Base-by-base conservation (phyloP, 2,888 invertebrate genomes). In the Athrips mouffetella region DNA sequence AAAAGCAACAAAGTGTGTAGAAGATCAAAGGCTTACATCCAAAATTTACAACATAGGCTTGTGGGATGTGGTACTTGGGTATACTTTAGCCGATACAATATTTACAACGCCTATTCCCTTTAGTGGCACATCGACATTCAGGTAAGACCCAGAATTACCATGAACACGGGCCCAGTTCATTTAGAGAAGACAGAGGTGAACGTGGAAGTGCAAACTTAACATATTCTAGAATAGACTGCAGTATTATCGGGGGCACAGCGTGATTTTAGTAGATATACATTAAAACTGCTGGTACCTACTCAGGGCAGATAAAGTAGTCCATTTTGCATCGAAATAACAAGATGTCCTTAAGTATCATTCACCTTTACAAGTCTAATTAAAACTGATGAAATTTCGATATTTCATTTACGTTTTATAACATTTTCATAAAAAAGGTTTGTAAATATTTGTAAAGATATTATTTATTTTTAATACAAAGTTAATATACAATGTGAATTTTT, bases 141-240 rank as follows among this genome's bases (percentile, higher is more conserved):
- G 76, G 80, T 76, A 71, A 73, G 74, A 64, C 67, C 67, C 69
- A 65, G 75, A 76, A 84, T 83, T 84, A 81, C 76, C 81, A 81
- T 82, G 80, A 78, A 80, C 79, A 80, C 57, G 70, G 71, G 62
- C 69, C 69, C 66, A 72, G 75, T 78, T 81, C 76, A 74, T 80
- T 80, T 76, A 67, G 68, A 70, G 60, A 66, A 74, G 48, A 48
- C 48, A 48, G 35, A 40, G 31, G 47, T 47, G 47, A 47, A 40
- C 40, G 11, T n/a, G 13, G 30, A 42, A 16, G n/a, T 42, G 30
- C 3, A 25, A 8, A 25, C 8, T n/a, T n/a, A n/a, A 25, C 25
- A 4, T 25, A 25, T 8, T 25, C 25, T 25, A 25, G 10, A 10
- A 23, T 4, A 7, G 18, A 0, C 3, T 11, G 15, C n/a, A n/a